Percentiles rank a stretch among this genome's conserved stretches.
phyloP scores from a whole-genome alignment of 2,888 invertebrate genomes.

The Ypsolopha scabrella region DNA sequence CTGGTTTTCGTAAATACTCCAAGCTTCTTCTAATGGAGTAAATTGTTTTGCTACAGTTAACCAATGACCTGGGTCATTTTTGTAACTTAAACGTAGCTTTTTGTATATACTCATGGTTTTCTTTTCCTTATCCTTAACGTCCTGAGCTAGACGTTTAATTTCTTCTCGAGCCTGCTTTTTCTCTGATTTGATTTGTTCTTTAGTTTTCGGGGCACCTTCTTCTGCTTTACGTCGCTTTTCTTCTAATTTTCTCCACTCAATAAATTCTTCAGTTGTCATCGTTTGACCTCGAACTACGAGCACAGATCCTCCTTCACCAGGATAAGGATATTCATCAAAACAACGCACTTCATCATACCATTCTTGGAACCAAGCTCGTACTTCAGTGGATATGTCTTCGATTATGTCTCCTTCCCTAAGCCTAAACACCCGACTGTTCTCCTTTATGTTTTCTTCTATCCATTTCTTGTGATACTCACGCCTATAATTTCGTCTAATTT shows the following conservation, averaged over 20 bases:
- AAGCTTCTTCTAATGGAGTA: constrained; percentile 26
- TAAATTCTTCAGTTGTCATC: constrained; percentile 70
- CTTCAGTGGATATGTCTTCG: constrained; percentile 82
- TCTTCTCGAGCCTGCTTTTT: constrained; percentile 48
- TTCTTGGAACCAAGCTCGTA: constrained; percentile 78
- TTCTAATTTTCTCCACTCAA: constrained; percentile 44
- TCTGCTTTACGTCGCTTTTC: constrained; percentile 43
- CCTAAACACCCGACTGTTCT: constrained; percentile 58
- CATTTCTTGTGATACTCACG: constrained; percentile 53
- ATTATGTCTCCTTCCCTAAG: constrained; percentile 71
- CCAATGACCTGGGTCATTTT: constrained; percentile 51
- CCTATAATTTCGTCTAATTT: constrained; percentile 52
- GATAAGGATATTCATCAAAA: constrained; percentile 81
- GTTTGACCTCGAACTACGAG: constrained; percentile 71
- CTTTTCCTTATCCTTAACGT: constrained; percentile 37
- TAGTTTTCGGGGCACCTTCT: constrained; percentile 36
- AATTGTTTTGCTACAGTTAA: constrained; percentile 28
- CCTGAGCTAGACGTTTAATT: constrained; percentile 35
- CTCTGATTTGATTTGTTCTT: constrained; percentile 60
- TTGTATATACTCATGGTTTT: constrained; percentile 53
- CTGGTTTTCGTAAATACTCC: constrained; percentile 38
- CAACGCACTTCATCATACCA: constrained; percentile 69
- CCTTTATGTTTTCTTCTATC: constrained; percentile 50
- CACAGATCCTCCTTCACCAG: constrained; percentile 77
- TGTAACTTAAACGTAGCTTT: constrained; percentile 56